Percentiles rank a stretch among this genome's conserved stretches.
Evolutionary conservation across 37 sponge, comb jelly and placozoan species (phyloP).

Genomic region (Aphrocallistes beatrix): DNA sequence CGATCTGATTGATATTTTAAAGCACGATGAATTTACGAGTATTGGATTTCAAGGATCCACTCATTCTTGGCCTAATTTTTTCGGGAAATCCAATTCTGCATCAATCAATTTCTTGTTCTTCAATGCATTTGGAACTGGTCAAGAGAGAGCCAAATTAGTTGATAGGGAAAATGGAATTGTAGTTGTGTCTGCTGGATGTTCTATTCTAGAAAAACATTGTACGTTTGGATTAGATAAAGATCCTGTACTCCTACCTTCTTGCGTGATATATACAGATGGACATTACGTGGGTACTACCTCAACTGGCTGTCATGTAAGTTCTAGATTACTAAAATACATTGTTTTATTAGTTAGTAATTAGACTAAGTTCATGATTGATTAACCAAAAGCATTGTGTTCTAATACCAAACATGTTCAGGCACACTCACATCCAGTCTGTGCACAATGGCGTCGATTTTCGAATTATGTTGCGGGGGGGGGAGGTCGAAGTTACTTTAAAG

Average conservation of each 20-base stretch:
- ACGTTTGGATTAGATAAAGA: background rate
- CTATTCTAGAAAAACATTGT: background rate
- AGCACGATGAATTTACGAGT: background rate
- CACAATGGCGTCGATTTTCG: too few relatives aligned
- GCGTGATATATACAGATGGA: background rate
- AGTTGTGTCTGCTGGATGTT: background rate
- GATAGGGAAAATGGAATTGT: background rate
- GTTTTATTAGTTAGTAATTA: too few relatives aligned
- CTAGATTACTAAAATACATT: background rate
- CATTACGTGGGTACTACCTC: background rate
- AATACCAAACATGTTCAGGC: too few relatives aligned
- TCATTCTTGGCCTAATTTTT: background rate
- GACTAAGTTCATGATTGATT: too few relatives aligned
- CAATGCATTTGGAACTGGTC: background rate
- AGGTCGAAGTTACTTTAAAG: too few relatives aligned
- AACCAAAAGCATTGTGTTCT: too few relatives aligned
- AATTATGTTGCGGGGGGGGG: too few relatives aligned
- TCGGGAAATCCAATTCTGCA: background rate
- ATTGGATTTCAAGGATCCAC: background rate
- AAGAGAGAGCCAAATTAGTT: background rate
- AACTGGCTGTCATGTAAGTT: conserved; percentile 2
- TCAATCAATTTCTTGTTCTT: background rate
- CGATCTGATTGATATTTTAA: background rate
- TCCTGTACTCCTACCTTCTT: background rate
- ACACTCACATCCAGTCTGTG: too few relatives aligned